Conservation (phyloP, 1,140 invertebrate genomes). For the Euborellia annulipes region DNA sequence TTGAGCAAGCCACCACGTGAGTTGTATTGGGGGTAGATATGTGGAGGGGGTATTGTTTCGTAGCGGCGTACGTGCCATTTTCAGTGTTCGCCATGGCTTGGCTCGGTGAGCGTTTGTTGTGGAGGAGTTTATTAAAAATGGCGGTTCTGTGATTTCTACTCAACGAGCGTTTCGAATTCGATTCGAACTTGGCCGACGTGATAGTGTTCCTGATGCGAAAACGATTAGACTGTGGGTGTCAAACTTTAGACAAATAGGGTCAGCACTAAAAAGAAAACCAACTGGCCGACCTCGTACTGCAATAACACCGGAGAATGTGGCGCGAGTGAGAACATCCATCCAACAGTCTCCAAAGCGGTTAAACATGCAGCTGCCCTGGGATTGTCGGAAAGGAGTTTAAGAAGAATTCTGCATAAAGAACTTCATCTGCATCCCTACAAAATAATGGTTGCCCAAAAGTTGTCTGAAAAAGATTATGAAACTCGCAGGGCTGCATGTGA, state of each 20-base stretch:
- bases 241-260: too few species aligned
- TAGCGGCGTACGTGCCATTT: slow-evolving; percentile 2
- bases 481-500: too few species aligned
- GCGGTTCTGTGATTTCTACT: slow-evolving; percentile 10
- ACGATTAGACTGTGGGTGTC: slow-evolving; percentile 7
- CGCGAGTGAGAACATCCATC: too few species aligned
- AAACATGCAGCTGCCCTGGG: too few species aligned
- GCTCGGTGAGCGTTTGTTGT: slow-evolving; percentile 13
- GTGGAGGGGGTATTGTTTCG: not conserved
- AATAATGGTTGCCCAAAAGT: too few species aligned
- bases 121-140: slow-evolving; percentile 13
- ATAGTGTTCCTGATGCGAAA: slow-evolving; percentile 12
- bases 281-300: slow-evolving; percentile 5
- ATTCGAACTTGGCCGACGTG: slow-evolving; percentile 8
- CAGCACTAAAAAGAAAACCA: slow-evolving; percentile 14
- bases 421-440: too few species aligned
- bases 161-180: slow-evolving; percentile 7
- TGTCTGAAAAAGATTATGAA: too few species aligned
- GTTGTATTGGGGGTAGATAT: not conserved
- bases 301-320: too few species aligned
- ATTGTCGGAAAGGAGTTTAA: too few species aligned
- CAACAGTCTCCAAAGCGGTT: too few species aligned
- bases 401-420: too few species aligned
- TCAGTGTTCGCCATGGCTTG: slow-evolving; percentile 12
- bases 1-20: not conserved